These are phyloP conservation scores for Gobionotothen gibberifrons DNA, from an alignment of 2,797 vertebrate species.

Conservation along the genomic window DNA sequence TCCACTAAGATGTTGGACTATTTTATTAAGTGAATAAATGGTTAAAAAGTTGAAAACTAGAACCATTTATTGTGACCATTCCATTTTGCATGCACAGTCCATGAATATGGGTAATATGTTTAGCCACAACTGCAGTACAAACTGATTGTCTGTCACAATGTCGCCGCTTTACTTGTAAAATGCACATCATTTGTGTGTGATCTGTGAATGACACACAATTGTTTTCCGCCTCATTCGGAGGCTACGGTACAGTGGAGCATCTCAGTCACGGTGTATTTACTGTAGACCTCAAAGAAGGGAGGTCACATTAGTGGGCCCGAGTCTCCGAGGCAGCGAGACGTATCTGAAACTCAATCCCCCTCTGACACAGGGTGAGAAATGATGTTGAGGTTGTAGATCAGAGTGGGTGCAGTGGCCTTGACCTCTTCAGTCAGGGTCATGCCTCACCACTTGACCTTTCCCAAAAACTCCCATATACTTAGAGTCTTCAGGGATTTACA, in stretches of 20 bases:
- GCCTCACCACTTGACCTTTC: conserved; percentile 63
- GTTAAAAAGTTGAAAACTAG: neutral
- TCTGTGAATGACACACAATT: neutral
- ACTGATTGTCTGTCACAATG: neutral
- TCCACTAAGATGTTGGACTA: neutral
- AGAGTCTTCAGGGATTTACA: conserved; percentile 42
- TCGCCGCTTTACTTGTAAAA: neutral
- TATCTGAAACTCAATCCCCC: conserved; percentile 60
- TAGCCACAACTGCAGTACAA: neutral
- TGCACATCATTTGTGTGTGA: neutral
- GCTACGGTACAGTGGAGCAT: neutral
- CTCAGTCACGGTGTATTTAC: conserved; percentile 31
- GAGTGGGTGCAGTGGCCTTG: conserved; percentile 65
- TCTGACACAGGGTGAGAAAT: conserved; percentile 79
- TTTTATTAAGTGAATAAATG: neutral
- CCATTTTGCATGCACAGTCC: neutral
- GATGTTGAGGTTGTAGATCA: conserved; percentile 67
- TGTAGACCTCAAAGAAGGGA: conserved; percentile 16
- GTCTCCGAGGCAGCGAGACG: conserved; percentile 31
- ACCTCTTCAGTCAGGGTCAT: conserved; percentile 65
- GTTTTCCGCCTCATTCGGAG: neutral
- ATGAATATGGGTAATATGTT: conserved; percentile 3
- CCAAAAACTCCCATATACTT: conserved; percentile 57
- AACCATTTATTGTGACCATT: neutral
- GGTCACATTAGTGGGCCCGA: conserved; percentile 25